Base-by-base conservation (phyloP, 2,888 invertebrate species). In the Helicoverpa assulta region DNA sequence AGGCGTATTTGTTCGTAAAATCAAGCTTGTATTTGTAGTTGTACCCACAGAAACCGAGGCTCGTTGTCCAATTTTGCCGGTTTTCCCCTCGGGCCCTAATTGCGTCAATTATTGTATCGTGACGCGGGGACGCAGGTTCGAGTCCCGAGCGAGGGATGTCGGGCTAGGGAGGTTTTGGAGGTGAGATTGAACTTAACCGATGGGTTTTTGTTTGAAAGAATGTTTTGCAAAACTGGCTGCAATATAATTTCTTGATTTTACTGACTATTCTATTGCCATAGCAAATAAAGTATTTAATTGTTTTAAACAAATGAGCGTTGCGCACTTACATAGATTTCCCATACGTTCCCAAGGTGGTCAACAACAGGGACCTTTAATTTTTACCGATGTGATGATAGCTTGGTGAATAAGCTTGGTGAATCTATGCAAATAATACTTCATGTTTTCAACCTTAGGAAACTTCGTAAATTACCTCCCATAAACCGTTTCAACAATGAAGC, bases 101-200 rank as follows among this genome's bases (percentile, higher is more conserved):
- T 92, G 90, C 89, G 89, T 91, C 90, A 93, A 93, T 93, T 92
- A 91, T 85, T 72, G 72, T 64, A 81, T 78, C 12, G 40, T 40
- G 40, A 40, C 67, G 70, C 59, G 70, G 78, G 57, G 71, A 63
- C 75, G 73, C 76, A 80, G 80, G 82, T 83, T 84, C 73, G 64
- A 69, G 55, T 71, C 75, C 64, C 60, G 51, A 62, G 59, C 7
- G 19, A n/a, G 65, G 59, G 29, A 52, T 57, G 68, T 47, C 29
- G 21, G 60, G 21, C 19, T 51, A 54, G 53, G 51, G 56, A 78
- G 51, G 64, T 60, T 73, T 66, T 59, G 55, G 60, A 76, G 64
- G 52, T 65, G 18, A 18, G 33, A 10, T 26, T 78, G 5, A 33
- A 26, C 37, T 47, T n/a, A n/a, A 47, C 16, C 47, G 33, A 12